A percentile compares a stretch with the other conserved stretches of the same genome.
Evolutionary conservation across 2,888 invertebrate species (phyloP).

Genomic region (Matsumyia berberina): DNA sequence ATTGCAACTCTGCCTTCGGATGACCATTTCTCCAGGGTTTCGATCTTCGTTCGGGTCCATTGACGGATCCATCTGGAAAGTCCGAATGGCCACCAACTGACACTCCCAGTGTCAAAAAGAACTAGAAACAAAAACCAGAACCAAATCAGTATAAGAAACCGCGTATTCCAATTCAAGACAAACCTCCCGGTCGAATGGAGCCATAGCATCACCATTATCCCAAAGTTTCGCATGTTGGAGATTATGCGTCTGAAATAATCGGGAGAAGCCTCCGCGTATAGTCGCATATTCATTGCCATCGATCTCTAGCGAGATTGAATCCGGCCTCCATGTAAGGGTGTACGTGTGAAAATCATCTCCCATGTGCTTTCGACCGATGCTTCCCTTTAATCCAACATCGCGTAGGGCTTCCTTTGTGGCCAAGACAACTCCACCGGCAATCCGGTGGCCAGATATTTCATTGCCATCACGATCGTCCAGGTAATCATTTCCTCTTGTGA

Average conservation of each 20-base stretch:
- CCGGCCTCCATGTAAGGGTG: constrained; percentile 87
- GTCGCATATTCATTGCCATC: constrained; percentile 86
- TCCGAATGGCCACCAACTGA: constrained; percentile 91
- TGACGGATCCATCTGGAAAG: constrained; percentile 86
- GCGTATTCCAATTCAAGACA: background rate
- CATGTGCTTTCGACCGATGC: constrained; percentile 83
- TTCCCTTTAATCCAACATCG: constrained; percentile 79
- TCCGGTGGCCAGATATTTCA: constrained; percentile 80
- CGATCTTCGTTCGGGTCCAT: constrained; percentile 60
- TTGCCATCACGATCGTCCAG: constrained; percentile 78
- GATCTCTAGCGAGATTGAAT: constrained; percentile 82
- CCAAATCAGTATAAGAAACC: background rate
- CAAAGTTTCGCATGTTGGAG: constrained; percentile 85
- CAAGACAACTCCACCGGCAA: constrained; percentile 81
- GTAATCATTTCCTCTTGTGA: constrained; percentile 87
- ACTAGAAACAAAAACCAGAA: constrained; percentile 85
- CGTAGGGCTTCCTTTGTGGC: constrained; percentile 81
- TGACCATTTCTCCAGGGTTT: constrained; percentile 92
- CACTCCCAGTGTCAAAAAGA: constrained; percentile 90
- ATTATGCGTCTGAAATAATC: constrained; percentile 67
- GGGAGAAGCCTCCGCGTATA: constrained; percentile 81
- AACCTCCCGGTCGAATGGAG: constrained; percentile 91
- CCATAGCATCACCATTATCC: constrained; percentile 86
- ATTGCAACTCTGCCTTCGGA: constrained; percentile 88
- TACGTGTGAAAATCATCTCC: constrained; percentile 88